A percentile compares a stretch with the other conserved stretches of the same genome.
phyloP scores from a whole-genome alignment of 2,113 vertebrate species.

The Pelodiscus sinensis region DNA sequence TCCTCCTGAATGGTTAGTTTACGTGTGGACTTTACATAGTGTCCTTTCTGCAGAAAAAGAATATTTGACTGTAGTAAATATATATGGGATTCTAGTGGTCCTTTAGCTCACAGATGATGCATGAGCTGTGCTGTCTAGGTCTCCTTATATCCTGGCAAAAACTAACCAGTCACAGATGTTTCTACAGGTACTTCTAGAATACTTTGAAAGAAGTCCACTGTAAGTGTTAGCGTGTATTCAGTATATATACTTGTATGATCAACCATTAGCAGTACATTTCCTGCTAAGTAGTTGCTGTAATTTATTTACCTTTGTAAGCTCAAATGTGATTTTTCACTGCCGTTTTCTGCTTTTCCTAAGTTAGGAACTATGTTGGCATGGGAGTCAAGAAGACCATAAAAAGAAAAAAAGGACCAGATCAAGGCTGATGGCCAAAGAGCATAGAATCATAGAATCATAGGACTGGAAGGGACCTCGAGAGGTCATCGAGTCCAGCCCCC shows the following conservation, averaged over 20 bases:
- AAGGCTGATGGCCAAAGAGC: background rate
- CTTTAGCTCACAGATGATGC: background rate
- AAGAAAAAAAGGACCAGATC: background rate
- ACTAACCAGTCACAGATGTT: background rate
- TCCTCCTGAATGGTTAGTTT: background rate
- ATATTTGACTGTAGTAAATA: background rate
- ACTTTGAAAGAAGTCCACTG: background rate
- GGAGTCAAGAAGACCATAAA: background rate
- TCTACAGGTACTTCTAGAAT: accelerated
- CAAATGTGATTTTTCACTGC: background rate
- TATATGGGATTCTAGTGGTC: accelerated
- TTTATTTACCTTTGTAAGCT: background rate
- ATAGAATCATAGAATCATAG: too few species aligned
- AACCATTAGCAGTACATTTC: background rate
- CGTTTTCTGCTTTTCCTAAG: background rate
- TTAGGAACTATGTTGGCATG: background rate
- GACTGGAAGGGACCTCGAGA: too few species aligned
- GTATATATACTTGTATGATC: background rate
- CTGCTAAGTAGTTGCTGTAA: background rate
- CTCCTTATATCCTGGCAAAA: background rate
- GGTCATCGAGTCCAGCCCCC: too few species aligned
- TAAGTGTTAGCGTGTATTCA: background rate
- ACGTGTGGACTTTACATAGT: background rate
- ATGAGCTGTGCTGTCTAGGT: background rate
- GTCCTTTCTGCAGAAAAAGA: background rate